Percentiles rank a stretch among this genome's conserved stretches.
phyloP scores from a whole-genome alignment of 2,797 vertebrate species.

The Cirrhinus mrigala region DNA sequence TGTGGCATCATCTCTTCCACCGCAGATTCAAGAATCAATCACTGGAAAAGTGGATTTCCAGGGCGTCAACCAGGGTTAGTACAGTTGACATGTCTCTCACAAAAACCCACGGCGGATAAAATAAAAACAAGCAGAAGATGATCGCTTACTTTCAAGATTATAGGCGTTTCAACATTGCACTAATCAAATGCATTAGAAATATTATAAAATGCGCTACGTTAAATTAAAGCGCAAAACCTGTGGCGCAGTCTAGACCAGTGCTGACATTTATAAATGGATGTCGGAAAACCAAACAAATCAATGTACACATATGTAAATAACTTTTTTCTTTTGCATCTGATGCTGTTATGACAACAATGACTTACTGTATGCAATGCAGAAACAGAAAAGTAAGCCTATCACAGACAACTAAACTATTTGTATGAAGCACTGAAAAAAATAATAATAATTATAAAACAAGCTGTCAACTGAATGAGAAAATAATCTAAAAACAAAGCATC shows the following conservation, averaged over 20 bases:
- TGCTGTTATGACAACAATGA: neutral
- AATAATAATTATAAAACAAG: too few relatives aligned
- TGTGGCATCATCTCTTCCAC: neutral
- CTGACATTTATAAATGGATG: neutral
- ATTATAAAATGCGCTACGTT: neutral
- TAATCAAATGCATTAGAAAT: neutral
- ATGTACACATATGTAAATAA: neutral
- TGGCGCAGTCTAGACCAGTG: conserved; percentile 10
- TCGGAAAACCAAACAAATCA: conserved; percentile 8
- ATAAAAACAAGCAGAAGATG: neutral
- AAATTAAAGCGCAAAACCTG: neutral
- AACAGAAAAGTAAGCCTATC: neutral
- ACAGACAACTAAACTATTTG: neutral
- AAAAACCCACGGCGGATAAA: neutral
- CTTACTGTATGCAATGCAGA: neutral
- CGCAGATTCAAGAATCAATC: conserved; percentile 42
- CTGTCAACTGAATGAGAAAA: neutral
- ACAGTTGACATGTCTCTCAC: conserved; percentile 13
- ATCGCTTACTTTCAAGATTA: neutral
- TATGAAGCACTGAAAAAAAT: neutral
- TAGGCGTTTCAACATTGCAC: too few relatives aligned
- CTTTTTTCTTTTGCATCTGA: neutral
- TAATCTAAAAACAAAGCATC: neutral
- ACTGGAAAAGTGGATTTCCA: conserved; percentile 35
- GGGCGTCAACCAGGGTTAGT: conserved; percentile 35